Base-by-base conservation (phyloP, 1,140 invertebrate species). In the Bombus vancouverensis region DNA sequence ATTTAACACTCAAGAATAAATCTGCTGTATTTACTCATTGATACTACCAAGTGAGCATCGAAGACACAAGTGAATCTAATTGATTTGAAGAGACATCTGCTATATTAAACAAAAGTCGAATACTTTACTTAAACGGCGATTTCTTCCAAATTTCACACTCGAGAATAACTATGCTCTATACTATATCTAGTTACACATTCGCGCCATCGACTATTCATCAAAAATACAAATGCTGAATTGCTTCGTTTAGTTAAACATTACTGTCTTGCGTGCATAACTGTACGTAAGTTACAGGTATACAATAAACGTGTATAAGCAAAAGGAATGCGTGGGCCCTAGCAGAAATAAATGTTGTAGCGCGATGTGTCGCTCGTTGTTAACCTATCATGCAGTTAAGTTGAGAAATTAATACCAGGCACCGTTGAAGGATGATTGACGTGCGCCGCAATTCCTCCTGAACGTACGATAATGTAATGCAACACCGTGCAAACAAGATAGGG, bases 401-500 rank as follows among this genome's bases (percentile, higher is more conserved):
- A 89, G 85, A 81, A 81, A 89, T 89, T 88, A 89, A 88, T 83
- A 80, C 77, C 79, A 71, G 74, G 59, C 47, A 80, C 78, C 22
- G 39, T 65, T 65, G 87, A 75, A 39, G 79, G 81, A 83, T 88
- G 87, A 88, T 87, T 89, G 88, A 86, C 88, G 78, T 65, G 84
- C 59, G 73, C 87, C 82, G 74, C 88, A 89, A 89, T 89, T 89
- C 71, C 25, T 74, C 66, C 47, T 57, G 83, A 89, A 47, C 68
- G 57, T 81, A 62, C 70, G 53, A 74, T 81, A 85, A 57, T 72
- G n/a, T 72, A 80, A 79, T 79, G 66, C 83, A 80, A 66, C 75
- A 37, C 22, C 75, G 77, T 74, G 78, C 83, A 85, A 74, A 85
- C 83, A 66, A 85, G 59, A 57, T 81, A 85, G 78, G 62, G 32